Evolutionary conservation across 2,888 invertebrate species (phyloP).

Genomic region (Polydrusus cervinus): DNA sequence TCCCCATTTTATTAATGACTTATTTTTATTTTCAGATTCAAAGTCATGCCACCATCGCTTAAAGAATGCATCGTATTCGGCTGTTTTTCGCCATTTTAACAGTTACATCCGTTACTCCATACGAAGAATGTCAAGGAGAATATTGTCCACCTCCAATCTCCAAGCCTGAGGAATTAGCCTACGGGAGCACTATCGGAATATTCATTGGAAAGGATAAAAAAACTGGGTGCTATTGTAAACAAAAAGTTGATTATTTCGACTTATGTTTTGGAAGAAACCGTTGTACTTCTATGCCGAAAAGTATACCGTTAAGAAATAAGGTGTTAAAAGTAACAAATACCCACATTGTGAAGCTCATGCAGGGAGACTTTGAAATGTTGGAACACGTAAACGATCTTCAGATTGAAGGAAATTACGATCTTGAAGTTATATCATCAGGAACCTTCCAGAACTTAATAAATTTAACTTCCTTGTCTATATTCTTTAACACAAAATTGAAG

Average conservation of each 20-base stretch:
- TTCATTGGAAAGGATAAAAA: slow-evolving; percentile 48
- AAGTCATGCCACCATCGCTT: slow-evolving; percentile 29
- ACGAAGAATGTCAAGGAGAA: slow-evolving; percentile 32
- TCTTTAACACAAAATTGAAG: slow-evolving; percentile 73
- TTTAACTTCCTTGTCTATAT: slow-evolving; percentile 74
- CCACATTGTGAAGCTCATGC: slow-evolving; percentile 70
- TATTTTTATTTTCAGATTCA: slow-evolving; percentile 21
- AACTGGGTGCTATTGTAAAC: slow-evolving; percentile 73
- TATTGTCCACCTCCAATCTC: slow-evolving; percentile 26
- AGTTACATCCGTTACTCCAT: neutral
- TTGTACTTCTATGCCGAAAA: slow-evolving; percentile 73
- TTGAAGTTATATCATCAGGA: slow-evolving; percentile 72
- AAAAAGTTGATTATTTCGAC: slow-evolving; percentile 67
- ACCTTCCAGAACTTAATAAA: slow-evolving; percentile 72
- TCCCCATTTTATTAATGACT: neutral
- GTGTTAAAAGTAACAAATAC: slow-evolving; percentile 73
- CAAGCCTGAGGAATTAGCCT: slow-evolving; percentile 10
- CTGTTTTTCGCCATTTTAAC: slow-evolving; percentile 25
- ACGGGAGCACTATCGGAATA: neutral
- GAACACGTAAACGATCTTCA: slow-evolving; percentile 71
- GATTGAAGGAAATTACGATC: slow-evolving; percentile 74
- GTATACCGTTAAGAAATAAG: slow-evolving; percentile 69
- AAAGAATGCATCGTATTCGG: slow-evolving; percentile 23
- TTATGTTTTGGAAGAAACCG: slow-evolving; percentile 75
- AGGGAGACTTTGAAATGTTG: slow-evolving; percentile 71